Evolutionary conservation across 2,113 vertebrate genomes (phyloP), one percentile per base, ranked within the genome.

Genomic region (Chamaea fasciata): DNA sequence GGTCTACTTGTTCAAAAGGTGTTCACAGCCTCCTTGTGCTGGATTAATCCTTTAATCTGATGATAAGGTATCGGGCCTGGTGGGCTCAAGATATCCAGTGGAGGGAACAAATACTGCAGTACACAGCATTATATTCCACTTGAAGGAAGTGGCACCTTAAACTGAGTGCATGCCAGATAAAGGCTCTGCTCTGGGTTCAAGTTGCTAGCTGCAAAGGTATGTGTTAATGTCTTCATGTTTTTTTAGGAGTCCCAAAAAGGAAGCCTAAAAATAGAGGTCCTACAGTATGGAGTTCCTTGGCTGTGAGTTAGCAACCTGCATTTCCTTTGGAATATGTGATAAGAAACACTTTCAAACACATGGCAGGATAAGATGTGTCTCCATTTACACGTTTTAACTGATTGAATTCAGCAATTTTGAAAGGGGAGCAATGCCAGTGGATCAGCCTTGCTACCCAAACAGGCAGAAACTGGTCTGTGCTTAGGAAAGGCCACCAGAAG

Each of bases 31-130:
- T 89, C 79, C 83, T 93, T 89, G 79, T 83, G 55, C 28, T 90
- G 71, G 50, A 81, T 92, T 83, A 81, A 90, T 94, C 71, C 89
- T 94, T 92, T 97, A 82, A 86, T 89, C 73, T 70, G 86, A 80
- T 56, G 91, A 67, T 93, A 85, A 83, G 88, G 3, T 94, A 84
- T 44, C 83, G 71, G 73, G 42, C 27, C n/a, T 77, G 60, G 80
- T 82, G 57, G 87, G 76, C 59, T 90, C 53, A 59, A 57, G 89
- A 85, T 79, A 79, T 7, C 23, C 41, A 55, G 64, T 39, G 47
- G 35, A 79, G 4, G 81, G 57, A 94, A 79, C 74, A 96, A 97
- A 96, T 89, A 68, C 64, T 60, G 52, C 11, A 27, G 23, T 64
- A 49, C n/a, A 64, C 73, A 82, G 70, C 81, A 64, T 92, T 91